These are phyloP conservation scores for Crossaster papposus DNA, from an alignment of 53 echinoderm and acorn worm genomes.

Conservation along the genomic window DNA sequence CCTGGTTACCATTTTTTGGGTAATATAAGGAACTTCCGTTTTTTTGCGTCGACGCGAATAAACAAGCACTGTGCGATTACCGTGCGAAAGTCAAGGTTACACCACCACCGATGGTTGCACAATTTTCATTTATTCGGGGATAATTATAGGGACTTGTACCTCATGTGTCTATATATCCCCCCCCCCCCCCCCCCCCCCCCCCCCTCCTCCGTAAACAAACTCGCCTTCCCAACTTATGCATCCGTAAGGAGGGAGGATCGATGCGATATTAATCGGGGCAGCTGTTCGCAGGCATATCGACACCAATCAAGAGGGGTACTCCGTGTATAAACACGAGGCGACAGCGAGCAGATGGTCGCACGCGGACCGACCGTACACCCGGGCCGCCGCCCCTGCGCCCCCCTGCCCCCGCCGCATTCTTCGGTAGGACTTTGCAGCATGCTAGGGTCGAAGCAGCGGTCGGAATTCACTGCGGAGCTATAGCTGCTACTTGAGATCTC, in stretches of 20 bases:
- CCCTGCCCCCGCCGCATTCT: constrained; percentile 3
- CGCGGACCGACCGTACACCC: too few species aligned
- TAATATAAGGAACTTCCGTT: too few species aligned
- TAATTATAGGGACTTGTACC: neutral
- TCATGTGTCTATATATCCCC: constrained; percentile 12
- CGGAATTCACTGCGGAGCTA: neutral
- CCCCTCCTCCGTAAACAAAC: constrained; percentile 23
- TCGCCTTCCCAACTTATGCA: constrained; percentile 12
- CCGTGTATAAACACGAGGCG: constrained; percentile 55
- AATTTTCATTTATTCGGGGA: too few species aligned
- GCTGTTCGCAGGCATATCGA: constrained; percentile 23
- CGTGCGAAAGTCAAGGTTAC: too few species aligned
- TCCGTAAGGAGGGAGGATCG: constrained; percentile 7
- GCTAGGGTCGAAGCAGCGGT: neutral
- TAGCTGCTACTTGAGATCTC: neutral
- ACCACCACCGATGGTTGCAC: too few species aligned
- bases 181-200: too few species aligned
- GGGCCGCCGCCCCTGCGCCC: neutral
- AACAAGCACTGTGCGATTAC: too few species aligned
- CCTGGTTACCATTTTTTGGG: too few species aligned
- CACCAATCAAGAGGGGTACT: constrained; percentile 37
- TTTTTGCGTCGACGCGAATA: too few species aligned
- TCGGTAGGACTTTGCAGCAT: constrained; percentile 9
- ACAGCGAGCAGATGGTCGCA: constrained; percentile 56
- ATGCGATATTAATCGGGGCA: constrained; percentile 36